These are phyloP conservation scores for Drosophila sordidapex DNA, from an alignment of 2,888 invertebrate genomes.

Conservation along the genomic window DNA sequence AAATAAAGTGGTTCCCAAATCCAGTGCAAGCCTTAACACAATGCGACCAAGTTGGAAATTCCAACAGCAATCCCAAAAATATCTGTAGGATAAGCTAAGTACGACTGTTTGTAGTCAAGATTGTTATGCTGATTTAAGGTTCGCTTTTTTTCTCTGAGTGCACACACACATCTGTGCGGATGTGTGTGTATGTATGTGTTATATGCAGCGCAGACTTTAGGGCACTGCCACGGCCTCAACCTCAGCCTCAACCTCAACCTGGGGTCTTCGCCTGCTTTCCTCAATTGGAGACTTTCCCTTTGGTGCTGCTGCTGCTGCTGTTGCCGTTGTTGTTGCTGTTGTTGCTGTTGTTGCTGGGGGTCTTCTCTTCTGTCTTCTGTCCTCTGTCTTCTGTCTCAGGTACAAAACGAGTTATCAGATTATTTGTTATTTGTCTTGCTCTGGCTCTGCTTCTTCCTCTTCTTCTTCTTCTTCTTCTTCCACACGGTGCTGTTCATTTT, in stretches of 20 bases:
- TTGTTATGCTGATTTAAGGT: not conserved
- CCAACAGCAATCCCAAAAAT: not conserved
- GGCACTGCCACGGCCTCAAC: slow-evolving; percentile 69
- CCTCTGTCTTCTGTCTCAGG: slow-evolving; percentile 49
- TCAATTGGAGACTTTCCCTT: slow-evolving; percentile 65
- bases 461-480: slow-evolving; percentile 28
- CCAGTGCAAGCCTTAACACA: not conserved
- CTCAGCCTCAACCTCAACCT: slow-evolving; percentile 56
- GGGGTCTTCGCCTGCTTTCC: slow-evolving; percentile 25
- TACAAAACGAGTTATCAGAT: slow-evolving; percentile 82
- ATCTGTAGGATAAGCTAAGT: not conserved
- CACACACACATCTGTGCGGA: slow-evolving; percentile 3
- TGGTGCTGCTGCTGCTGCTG: slow-evolving; percentile 24
- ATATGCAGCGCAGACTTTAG: slow-evolving; percentile 75
- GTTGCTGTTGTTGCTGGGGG: slow-evolving; percentile 18
- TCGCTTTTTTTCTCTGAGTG: not conserved
- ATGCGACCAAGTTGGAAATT: not conserved
- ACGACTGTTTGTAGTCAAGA: not conserved
- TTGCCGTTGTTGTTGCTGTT: slow-evolving; percentile 3
- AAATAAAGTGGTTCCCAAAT: not conserved
- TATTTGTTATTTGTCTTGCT: slow-evolving; percentile 78
- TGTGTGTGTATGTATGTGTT: slow-evolving; percentile 28
- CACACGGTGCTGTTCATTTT: slow-evolving; percentile 18
- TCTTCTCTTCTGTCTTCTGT: slow-evolving; percentile 22
- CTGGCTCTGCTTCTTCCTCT: slow-evolving; percentile 32